Evolutionary conservation across 2,113 vertebrate genomes (phyloP), one percentile per base, ranked within the genome.

Genomic region (Excalfactoria chinensis): DNA sequence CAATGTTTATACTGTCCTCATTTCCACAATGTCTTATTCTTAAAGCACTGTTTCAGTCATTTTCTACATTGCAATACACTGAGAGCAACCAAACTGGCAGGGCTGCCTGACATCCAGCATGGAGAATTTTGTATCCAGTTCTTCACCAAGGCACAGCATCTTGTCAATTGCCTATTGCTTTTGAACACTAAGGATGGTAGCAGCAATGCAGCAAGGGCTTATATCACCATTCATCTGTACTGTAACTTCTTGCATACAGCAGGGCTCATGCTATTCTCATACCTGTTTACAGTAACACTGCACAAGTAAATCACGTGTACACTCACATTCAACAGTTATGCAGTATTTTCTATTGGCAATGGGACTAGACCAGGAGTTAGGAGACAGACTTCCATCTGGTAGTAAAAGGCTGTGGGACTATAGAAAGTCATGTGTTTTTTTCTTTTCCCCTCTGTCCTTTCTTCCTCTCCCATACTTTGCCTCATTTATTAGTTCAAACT

Each of bases 321-420:
- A 53, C 23, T 40, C 8, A 13, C 46, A 25, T 44, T 87, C 46
- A 63, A 12, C 25, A 58, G 22, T 76, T 72, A 55, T 13, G 6
- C 68, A 80, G 17, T 43, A 67, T 67, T 71, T 55, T 83, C 60
- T 83, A 32, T 0, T 70, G 59, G 32, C 70, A 82, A 11, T 11
- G 11, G 41, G 58, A 43, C 40, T 62, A 18, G 2, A 15, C 68
- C 87, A 59, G 40, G 60, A 92, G 51, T 80, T 37, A 37, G 63
- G 55, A 90, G 81, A 87, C 59, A 92, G 51, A 60, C 35, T 83
- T 85, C 75, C 84, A 71, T 86, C 71, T 93, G 81, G 70, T 88
- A 87, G 71, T 21, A 59, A 94, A 87, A 91, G 63, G 59, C 83
- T 93, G 60, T 43, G 55, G 68, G 34, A 43, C 60, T 63, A 46